Evolutionary conservation across 1,140 invertebrate species (phyloP).

Genomic region (Pararge aegeria): DNA sequence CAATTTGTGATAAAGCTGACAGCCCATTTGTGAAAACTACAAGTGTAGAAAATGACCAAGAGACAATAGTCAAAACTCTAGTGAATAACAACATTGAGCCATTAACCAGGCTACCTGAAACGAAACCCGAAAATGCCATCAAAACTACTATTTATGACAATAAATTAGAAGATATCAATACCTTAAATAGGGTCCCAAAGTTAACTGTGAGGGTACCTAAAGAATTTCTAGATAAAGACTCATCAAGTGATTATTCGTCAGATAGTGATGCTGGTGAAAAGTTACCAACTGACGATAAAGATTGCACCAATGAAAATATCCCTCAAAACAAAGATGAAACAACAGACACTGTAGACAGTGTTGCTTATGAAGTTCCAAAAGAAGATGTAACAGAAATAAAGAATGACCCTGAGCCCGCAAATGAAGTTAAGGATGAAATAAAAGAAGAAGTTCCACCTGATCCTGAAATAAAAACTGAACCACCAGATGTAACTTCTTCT

Average conservation of each 20-base stretch:
- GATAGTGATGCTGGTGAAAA: constrained; percentile 82
- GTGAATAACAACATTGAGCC: constrained; percentile 65
- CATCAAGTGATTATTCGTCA: constrained; percentile 77
- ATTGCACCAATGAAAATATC: constrained; percentile 33
- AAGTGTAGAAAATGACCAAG: constrained; percentile 67
- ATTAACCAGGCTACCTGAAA: constrained; percentile 38
- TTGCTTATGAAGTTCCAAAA: constrained; percentile 11
- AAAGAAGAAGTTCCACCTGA: constrained; percentile 37
- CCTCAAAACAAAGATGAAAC: constrained; percentile 28
- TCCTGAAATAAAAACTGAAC: constrained; percentile 49
- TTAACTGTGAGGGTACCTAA: constrained; percentile 76
- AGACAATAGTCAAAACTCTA: constrained; percentile 56
- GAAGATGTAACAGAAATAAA: constrained; percentile 25
- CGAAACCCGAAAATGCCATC: constrained; percentile 55
- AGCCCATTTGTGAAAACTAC: constrained; percentile 73
- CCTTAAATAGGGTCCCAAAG: constrained; percentile 74
- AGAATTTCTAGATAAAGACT: constrained; percentile 74
- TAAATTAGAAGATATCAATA: constrained; percentile 65
- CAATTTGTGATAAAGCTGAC: constrained; percentile 73
- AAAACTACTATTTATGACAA: constrained; percentile 75
- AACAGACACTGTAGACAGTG: constrained; percentile 12
- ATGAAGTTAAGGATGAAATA: constrained; percentile 39
- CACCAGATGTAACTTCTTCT: constrained; percentile 37
- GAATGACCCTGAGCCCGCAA: constrained; percentile 24
- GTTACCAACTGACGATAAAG: constrained; percentile 70